phyloP scores from a whole-genome alignment of 2,113 vertebrate species.

The Platichthys stellatus region DNA sequence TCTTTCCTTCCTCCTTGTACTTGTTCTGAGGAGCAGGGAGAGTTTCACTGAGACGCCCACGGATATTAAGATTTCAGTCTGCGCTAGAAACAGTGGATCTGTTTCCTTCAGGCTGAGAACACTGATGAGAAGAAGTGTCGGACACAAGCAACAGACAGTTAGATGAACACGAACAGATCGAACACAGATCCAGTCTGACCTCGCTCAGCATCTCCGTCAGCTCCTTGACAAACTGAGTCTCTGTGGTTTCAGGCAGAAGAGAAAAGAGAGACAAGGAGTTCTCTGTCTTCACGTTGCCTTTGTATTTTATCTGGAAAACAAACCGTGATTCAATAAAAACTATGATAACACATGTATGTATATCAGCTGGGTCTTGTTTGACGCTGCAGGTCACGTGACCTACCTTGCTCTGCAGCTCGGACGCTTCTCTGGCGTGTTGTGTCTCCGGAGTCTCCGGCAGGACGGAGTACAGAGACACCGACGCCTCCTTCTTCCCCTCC shows the following conservation, averaged over 20 bases:
- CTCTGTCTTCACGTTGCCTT: constrained; percentile 57
- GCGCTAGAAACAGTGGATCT: too few species aligned
- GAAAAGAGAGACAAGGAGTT: constrained; percentile 72
- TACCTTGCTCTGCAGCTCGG: constrained; percentile 91
- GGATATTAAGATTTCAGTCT: too few species aligned
- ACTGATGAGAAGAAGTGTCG: too few species aligned
- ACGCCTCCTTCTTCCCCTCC: constrained; percentile 83
- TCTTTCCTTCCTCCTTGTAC: constrained; percentile 75
- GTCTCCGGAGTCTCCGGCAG: constrained; percentile 91
- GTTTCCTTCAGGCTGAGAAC: too few species aligned
- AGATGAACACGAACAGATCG: too few species aligned
- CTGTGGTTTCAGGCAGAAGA: constrained; percentile 76
- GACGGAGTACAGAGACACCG: constrained; percentile 86
- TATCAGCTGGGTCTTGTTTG: too few species aligned
- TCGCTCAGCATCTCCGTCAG: constrained; percentile 72
- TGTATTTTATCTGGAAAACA: constrained; percentile 73
- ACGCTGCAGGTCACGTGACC: too few species aligned
- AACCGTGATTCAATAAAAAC: background rate
- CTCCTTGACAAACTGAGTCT: constrained; percentile 75
- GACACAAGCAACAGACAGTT: too few species aligned
- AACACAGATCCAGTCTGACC: constrained; percentile 70
- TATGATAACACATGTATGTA: background rate
- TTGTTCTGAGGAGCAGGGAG: constrained; percentile 64
- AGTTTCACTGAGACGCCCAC: background rate
- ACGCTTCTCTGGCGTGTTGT: constrained; percentile 87